phyloP scores from a whole-genome alignment of 2,113 vertebrate genomes.

The Atractosteus spatula region DNA sequence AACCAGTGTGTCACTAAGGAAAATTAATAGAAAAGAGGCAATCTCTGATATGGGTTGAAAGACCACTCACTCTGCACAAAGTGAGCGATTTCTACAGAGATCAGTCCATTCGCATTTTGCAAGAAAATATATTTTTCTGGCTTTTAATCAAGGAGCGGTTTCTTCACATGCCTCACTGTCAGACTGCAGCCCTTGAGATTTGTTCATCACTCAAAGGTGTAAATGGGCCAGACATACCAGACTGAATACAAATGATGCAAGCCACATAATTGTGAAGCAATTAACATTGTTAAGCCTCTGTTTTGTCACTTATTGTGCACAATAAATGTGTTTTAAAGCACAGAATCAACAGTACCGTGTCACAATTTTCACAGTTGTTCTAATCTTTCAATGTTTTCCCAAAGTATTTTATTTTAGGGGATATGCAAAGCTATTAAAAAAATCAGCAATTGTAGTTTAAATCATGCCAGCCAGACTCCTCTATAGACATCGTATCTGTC shows the following conservation, averaged over 20 bases:
- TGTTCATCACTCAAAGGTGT: conserved; percentile 8
- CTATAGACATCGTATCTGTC: too few relatives aligned
- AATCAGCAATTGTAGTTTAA: too few relatives aligned
- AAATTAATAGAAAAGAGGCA: conserved; percentile 7
- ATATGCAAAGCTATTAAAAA: too few relatives aligned
- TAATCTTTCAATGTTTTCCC: too few relatives aligned
- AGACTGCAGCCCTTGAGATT: conserved; percentile 2
- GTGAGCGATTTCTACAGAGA: not conserved
- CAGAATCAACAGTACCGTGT: too few relatives aligned
- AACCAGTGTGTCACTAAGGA: conserved; percentile 11
- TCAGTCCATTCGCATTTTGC: not conserved
- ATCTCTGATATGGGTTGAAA: conserved; percentile 1
- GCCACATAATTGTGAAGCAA: conserved; percentile 8
- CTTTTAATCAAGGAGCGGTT: conserved; percentile 8
- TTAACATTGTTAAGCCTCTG: not conserved
- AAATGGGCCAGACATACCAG: conserved; percentile 3
- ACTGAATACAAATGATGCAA: conserved; percentile 12
- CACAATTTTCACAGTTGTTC: too few relatives aligned
- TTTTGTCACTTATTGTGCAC: not conserved
- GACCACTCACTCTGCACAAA: conserved; percentile 6
- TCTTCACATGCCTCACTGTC: not conserved
- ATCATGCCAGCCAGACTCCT: too few relatives aligned
- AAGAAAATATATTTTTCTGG: conserved; percentile 8
- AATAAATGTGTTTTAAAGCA: not conserved
- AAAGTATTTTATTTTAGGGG: too few relatives aligned